A percentile compares a stretch with the other conserved stretches of the same genome.
Conservation (phyloP, 2,888 invertebrate genomes). For the Pristionchus maxplancki region DNA sequence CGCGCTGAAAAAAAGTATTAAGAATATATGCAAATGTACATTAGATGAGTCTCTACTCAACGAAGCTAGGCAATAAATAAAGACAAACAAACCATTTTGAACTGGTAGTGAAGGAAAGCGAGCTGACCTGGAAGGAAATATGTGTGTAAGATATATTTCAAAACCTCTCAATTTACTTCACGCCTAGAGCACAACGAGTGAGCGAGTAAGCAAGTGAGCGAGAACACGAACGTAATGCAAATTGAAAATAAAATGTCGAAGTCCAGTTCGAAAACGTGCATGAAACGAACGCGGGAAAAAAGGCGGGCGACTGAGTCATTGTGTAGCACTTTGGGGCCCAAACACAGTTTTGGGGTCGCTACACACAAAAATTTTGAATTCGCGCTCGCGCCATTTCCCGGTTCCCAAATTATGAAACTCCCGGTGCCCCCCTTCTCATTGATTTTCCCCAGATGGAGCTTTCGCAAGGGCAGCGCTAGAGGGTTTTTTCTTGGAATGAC, state of each 20-base stretch:
- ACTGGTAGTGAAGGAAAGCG: slow-evolving; percentile 47
- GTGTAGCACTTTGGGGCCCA: neutral
- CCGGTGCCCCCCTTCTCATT: too few species aligned
- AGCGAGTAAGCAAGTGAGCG: neutral
- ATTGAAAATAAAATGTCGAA: too few species aligned
- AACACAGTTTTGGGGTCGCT: neutral
- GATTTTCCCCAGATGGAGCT: neutral
- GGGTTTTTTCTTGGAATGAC: neutral
- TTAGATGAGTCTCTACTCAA: neutral
- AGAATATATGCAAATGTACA: neutral
- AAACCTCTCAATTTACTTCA: neutral
- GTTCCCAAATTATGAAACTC: too few species aligned
- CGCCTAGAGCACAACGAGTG: neutral
- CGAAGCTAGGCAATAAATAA: neutral
- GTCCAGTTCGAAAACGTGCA: too few species aligned
- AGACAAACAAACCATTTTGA: slow-evolving; percentile 27
- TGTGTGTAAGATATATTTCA: neutral
- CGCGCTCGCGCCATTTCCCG: too few species aligned
- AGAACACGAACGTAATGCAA: neutral
- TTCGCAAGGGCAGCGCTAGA: neutral
- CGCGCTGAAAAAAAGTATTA: slow-evolving; percentile 59
- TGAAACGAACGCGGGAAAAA: neutral
- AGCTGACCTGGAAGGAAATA: slow-evolving; percentile 35
- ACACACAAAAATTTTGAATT: too few species aligned
- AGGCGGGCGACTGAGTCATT: too few species aligned